Base-by-base conservation (phyloP, 1,140 invertebrate species). In the Drosophila kanapiae region DNA sequence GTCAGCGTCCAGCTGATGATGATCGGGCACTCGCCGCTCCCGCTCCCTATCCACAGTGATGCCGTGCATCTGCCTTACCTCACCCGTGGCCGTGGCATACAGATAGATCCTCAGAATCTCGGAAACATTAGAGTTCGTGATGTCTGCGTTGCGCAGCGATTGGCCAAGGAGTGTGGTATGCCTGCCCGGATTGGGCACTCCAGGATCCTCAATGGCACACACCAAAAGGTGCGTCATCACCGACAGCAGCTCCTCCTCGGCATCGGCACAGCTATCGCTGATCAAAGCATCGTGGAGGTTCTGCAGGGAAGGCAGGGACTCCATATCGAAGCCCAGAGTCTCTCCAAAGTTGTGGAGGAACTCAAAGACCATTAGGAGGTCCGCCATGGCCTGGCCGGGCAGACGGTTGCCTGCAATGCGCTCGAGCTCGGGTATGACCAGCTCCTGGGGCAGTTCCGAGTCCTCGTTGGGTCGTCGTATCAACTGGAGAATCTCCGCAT, bases 281-380 rank as follows among this genome's bases (percentile, higher is more conserved):
- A 98, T 93, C 4, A 99, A 93, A 1, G 97, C 97, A 81, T 96
- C 94, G 93, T 99, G 98, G 1, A 99, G 93, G 51, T 96, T 97
- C 83, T 97, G 96, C 60, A 99, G 91, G 1, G 96, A 96, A 6
- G 98, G 98, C 45, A 99, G 92, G 1, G 96, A 96, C 42, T 98
- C 97, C 94, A 97, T 96, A 91, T 98, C 97, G 90, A 99, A 98
- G 45, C 98, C 98, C 10, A 99, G 94, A 1, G 97, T 98, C 93
- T 98, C 97, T 29, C 97, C 97, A 92, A 99, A 99, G 93, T 98
- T 99, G 83, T 98, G 97, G 49, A 99, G 94, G 93, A 99, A 99
- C 94, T 99, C 98, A 90, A 97, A 97, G 4, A 98, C 96, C 97
- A 99, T 98, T 6, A 99, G 94, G 40, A 97, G 94, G 93, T 99